Evolutionary conservation across 2,888 invertebrate species (phyloP).

Genomic region (Dryadula phaetusa): DNA sequence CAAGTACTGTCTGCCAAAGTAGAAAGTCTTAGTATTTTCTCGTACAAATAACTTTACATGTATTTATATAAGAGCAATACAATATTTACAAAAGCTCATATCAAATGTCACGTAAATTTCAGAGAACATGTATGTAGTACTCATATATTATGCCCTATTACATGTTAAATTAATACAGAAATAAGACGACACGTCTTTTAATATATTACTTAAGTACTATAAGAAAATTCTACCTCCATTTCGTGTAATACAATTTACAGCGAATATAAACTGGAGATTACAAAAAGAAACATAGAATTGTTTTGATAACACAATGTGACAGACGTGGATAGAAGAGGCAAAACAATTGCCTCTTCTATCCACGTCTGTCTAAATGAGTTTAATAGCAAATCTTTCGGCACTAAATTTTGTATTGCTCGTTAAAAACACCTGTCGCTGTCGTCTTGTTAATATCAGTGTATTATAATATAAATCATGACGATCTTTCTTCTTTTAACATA

Average conservation of each 20-base stretch:
- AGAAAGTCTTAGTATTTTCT: background rate
- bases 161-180: background rate
- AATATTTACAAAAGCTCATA: background rate
- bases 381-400: slow-evolving; percentile 76
- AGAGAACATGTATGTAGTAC: background rate
- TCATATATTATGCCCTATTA: background rate
- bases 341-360: slow-evolving; percentile 68
- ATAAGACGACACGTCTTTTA: background rate
- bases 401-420: slow-evolving; percentile 77
- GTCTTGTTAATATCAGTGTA: slow-evolving; percentile 69
- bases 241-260: slow-evolving; percentile 8
- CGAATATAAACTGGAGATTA: slow-evolving; percentile 26
- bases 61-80: background rate
- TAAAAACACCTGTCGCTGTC: slow-evolving; percentile 81
- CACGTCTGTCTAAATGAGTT: slow-evolving; percentile 75
- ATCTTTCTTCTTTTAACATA: slow-evolving; percentile 33
- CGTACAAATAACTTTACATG: background rate
- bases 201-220: background rate
- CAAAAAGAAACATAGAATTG: slow-evolving; percentile 51
- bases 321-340: no score
- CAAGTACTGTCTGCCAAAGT: background rate
- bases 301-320: slow-evolving; percentile 66
- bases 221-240: slow-evolving; percentile 4
- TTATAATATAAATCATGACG: slow-evolving; percentile 63
- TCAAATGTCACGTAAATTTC: background rate